Evolutionary conservation across 2,797 vertebrate species (phyloP), one percentile per base, ranked within the genome.

Genomic region (Decapterus maruadsi): DNA sequence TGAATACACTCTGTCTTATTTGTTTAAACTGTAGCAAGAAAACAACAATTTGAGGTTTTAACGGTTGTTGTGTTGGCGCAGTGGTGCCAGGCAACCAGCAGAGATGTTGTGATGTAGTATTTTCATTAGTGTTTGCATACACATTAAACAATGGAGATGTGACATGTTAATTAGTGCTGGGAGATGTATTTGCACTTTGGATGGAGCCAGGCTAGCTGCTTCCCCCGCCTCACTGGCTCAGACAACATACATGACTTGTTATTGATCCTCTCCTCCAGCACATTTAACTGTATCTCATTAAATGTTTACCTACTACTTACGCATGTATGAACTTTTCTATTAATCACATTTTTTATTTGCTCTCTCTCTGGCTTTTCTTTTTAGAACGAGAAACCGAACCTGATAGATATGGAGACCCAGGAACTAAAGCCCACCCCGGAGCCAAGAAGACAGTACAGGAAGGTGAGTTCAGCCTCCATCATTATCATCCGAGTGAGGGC

Each of bases 341-440:
- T 59, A 8, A 68, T n/a, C 40, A 0, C 11, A 29, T 57, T 48
- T 66, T 29, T 55, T 19, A 10, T 26, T 54, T 42, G 0, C 50
- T 10, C 36, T 46, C 50, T 10, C 36, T 46, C 1, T 54, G 20
- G 16, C 14, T 46, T 26, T 65, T 34, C 31, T 26, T 76, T 45
- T 81, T 57, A 95, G 94, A 93, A 51, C 78, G 72, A 62, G 87
- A 90, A n/a, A 75, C 82, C 0, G 80, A 89, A 66, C 84, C 87
- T 38, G 86, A 81, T 65, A 90, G 87, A 82, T 77, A 78, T 48
- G 88, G 68, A 81, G 89, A 92, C 48, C 82, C 79, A 48, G 88
- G 72, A 62, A 55, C 75, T 65, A 91, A 90, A 89, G 69, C 75
- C 72, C 89, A 87, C 40, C 69, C 90, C 0, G 65, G 78, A 26